A percentile compares a stretch with the other conserved stretches of the same genome.
phyloP scores from a whole-genome alignment of 2,888 invertebrate species.

The Nebria salina region DNA sequence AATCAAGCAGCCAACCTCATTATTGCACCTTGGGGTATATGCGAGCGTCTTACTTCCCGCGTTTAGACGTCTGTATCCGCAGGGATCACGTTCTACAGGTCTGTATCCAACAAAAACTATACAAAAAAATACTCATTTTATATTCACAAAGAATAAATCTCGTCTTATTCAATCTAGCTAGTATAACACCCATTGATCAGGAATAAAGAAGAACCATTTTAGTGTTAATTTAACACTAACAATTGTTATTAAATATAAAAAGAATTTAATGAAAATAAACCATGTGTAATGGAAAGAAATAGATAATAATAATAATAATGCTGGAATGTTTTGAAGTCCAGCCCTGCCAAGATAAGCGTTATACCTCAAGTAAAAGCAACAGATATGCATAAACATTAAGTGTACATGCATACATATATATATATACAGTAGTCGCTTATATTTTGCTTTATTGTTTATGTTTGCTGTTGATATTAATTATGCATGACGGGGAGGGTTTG shows the following conservation, averaged over 20 bases:
- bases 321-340: constrained; percentile 3
- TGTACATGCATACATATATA: constrained; percentile 3
- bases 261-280: no score
- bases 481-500: constrained; percentile 39
- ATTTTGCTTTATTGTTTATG: constrained; percentile 49
- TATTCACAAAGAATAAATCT: no score
- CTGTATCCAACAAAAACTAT: background rate
- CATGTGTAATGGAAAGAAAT: no score
- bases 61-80: background rate
- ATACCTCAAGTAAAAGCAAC: constrained; percentile 36
- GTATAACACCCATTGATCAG: no score
- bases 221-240: no score
- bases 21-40: constrained; percentile 58
- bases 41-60: constrained; percentile 26
- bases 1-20: constrained; percentile 61
- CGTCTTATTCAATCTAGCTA: no score
- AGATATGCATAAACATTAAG: constrained; percentile 47
- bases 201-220: no score
- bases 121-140: background rate
- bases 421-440: constrained; percentile 44
- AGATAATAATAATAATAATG: no score
- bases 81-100: constrained; percentile 24
- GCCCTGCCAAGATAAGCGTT: constrained; percentile 38
- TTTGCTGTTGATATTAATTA: constrained; percentile 48
- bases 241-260: no score